Conservation (phyloP, 1,140 invertebrate genomes). For the Dinothrombium tinctorium region DNA sequence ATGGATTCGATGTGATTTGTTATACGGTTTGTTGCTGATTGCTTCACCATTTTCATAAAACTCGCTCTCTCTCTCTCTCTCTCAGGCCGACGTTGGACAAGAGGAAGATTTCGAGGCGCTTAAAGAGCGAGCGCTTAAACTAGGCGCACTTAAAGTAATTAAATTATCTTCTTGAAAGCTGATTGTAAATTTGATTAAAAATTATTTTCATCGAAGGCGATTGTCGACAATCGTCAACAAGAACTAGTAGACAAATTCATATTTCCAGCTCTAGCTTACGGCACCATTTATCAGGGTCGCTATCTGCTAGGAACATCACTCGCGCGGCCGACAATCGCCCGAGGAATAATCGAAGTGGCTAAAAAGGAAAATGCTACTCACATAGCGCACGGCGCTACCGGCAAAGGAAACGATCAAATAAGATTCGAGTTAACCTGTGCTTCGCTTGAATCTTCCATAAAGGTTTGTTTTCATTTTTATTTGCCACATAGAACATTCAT, state of each 20-base stretch:
- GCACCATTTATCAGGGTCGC: constrained; percentile 47
- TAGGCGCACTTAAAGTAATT: constrained; percentile 48
- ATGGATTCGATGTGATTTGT: constrained; percentile 38
- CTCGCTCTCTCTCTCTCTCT: constrained; percentile 15
- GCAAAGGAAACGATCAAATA: constrained; percentile 67
- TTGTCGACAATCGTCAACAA: constrained; percentile 41
- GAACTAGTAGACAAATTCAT: constrained; percentile 48
- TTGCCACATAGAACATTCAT: constrained; percentile 22
- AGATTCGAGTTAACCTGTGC: constrained; percentile 52
- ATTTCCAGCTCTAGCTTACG: constrained; percentile 44
- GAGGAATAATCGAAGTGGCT: constrained; percentile 30
- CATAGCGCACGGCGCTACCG: constrained; percentile 55
- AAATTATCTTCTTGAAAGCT: constrained; percentile 24
- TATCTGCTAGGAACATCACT: constrained; percentile 56
- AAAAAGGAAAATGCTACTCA: constrained; percentile 32
- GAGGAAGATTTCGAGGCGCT: constrained; percentile 49
- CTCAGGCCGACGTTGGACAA: constrained; percentile 56
- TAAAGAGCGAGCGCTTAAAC: constrained; percentile 38
- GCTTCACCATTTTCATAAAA: constrained; percentile 2
- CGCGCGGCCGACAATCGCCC: constrained; percentile 51
- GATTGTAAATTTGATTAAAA: background rate
- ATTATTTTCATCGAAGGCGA: constrained; percentile 25
- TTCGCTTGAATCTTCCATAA: constrained; percentile 25
- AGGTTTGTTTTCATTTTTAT: constrained; percentile 1
- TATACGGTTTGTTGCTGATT: too few species aligned